A percentile compares a stretch with the other conserved stretches of the same genome.
These are phyloP conservation scores for Bos indicus DNA, from an alignment of 2,113 vertebrate genomes.

Conservation along the genomic window DNA sequence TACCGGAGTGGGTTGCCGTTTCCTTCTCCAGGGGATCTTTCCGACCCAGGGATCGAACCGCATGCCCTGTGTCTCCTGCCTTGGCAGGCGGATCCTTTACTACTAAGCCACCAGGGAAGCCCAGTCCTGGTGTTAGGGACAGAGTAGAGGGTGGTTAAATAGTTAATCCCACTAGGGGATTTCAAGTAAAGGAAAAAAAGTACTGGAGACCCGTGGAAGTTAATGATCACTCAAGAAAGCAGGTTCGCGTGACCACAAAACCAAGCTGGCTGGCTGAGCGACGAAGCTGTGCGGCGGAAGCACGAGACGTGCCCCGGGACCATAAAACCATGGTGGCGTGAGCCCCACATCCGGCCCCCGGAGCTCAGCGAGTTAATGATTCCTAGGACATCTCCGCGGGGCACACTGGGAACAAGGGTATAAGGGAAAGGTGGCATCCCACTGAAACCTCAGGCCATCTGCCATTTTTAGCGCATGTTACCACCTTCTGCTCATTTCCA, in stretches of 20 bases:
- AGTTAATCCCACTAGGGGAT: not conserved
- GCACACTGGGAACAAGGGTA: not conserved
- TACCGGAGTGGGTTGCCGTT: not conserved
- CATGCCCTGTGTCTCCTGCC: not conserved
- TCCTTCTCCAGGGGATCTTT: not conserved
- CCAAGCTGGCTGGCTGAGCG: not conserved
- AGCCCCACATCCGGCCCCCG: not conserved
- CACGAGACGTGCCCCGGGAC: accelerated
- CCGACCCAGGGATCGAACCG: not conserved
- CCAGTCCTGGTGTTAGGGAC: not conserved
- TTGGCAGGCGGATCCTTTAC: not conserved
- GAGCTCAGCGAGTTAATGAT: not conserved
- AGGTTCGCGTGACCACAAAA: not conserved
- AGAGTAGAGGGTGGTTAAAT: not conserved
- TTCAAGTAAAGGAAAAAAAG: not conserved
- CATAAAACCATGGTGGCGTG: accelerated
- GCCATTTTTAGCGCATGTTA: accelerated
- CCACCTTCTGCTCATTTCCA: not conserved
- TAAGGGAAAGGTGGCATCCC: not conserved
- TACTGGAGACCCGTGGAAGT: not conserved
- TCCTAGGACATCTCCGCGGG: not conserved
- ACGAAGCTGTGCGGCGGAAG: not conserved
- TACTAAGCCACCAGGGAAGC: not conserved
- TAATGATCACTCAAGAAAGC: not conserved
- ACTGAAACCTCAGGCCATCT: not conserved